These are phyloP conservation scores for Sanderia malayensis DNA, from an alignment of 30 jellyfish, hydroid and myxozoan species.

Conservation along the genomic window DNA sequence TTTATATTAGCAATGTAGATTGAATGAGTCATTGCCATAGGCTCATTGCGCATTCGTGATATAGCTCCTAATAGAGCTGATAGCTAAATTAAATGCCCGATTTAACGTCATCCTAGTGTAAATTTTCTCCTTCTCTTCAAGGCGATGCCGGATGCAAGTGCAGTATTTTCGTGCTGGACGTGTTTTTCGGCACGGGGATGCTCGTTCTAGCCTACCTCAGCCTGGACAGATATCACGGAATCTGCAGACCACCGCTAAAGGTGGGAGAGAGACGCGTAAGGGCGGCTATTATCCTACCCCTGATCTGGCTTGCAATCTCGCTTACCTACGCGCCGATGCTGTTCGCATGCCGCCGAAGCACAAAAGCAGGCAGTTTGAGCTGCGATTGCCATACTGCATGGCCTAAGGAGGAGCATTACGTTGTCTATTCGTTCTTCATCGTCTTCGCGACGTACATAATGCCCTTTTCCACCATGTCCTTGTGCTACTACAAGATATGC, in stretches of 20 bases:
- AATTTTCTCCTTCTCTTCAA: conserved; percentile 11
- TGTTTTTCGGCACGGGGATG: conserved; percentile 44
- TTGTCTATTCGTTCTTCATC: conserved; percentile 20
- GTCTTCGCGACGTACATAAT: conserved; percentile 22
- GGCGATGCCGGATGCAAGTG: conserved; percentile 65
- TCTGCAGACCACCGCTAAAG: conserved; percentile 17
- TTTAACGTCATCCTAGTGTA: too few species aligned
- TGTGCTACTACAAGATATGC: conserved; percentile 40
- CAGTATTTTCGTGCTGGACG: conserved; percentile 29
- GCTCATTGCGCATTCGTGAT: too few species aligned
- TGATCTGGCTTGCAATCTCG: conserved; percentile 50
- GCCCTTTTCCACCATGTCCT: conserved; percentile 54
- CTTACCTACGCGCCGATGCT: conserved; percentile 49
- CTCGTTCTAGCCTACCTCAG: conserved; percentile 45
- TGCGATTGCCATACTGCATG: conserved; percentile 68
- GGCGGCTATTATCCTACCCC: conserved; percentile 18
- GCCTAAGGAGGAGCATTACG: conserved; percentile 37
- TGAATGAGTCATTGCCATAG: too few species aligned
- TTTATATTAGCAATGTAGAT: too few species aligned
- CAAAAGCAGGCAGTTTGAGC: conserved; percentile 25
- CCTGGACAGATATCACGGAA: conserved; percentile 59
- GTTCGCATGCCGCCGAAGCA: conserved; percentile 24
- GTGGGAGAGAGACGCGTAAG: conserved; percentile 1
- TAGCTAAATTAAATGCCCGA: too few species aligned
- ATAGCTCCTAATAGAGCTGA: too few species aligned